A percentile compares a stretch with the other conserved stretches of the same genome.
phyloP scores from a whole-genome alignment of 2,797 vertebrate genomes.

The Falco biarmicus region DNA sequence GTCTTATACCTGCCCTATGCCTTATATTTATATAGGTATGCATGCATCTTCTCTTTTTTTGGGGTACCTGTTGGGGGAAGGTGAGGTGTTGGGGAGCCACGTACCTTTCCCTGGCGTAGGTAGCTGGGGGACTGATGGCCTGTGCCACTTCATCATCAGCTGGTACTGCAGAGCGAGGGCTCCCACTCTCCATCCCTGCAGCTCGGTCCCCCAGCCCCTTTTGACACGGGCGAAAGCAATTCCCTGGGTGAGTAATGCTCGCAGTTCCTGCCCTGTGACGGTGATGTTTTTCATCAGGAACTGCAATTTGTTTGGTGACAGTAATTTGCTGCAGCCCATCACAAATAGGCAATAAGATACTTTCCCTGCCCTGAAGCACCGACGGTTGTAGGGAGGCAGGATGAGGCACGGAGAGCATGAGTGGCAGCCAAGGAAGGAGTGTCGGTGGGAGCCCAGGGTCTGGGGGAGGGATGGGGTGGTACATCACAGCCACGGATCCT shows the following conservation, averaged over 20 bases:
- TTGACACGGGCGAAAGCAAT: neutral
- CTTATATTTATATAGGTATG: neutral
- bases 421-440: fast-evolving
- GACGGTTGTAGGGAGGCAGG: neutral
- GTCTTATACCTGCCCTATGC: neutral
- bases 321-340: neutral
- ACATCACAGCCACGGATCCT: fast-evolving
- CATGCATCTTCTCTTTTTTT: neutral
- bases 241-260: neutral
- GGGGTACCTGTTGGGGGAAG: neutral
- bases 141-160: neutral
- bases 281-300: neutral
- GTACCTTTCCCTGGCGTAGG: neutral
- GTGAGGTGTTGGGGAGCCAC: neutral
- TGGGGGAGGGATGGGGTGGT: neutral
- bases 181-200: neutral
- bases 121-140: neutral
- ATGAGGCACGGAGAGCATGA: neutral
- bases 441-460: fast-evolving
- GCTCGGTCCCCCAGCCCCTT: neutral
- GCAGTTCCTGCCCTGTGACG: fast-evolving
- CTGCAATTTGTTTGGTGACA: neutral
- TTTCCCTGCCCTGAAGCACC: neutral
- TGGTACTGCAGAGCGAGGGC: fast-evolving
- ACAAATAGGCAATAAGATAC: neutral